A percentile compares a stretch with the other conserved stretches of the same genome.
phyloP scores from a whole-genome alignment of 2,113 vertebrate species.

The Phrynosoma blainvillii region DNA sequence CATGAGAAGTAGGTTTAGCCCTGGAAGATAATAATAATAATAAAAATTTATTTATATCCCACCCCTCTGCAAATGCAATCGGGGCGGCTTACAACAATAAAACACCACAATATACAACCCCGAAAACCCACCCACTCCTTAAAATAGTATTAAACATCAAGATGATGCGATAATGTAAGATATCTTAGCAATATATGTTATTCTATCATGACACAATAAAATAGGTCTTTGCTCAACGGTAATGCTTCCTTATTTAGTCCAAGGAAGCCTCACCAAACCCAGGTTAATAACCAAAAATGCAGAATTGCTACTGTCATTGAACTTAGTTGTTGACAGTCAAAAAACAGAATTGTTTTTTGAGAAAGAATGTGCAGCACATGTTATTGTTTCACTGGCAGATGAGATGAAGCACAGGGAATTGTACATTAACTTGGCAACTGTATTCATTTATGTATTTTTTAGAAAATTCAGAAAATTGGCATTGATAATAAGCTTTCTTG shows the following conservation, averaged over 20 bases:
- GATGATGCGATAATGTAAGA: constrained; percentile 2
- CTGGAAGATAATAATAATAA: neutral
- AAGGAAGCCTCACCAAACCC: constrained; percentile 23
- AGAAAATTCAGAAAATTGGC: neutral
- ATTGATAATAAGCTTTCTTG: neutral
- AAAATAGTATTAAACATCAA: no score
- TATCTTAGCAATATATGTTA: neutral
- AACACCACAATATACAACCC: no score
- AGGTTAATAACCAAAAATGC: constrained; percentile 13
- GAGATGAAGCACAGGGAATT: no score
- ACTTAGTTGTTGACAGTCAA: constrained; percentile 7
- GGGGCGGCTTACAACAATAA: no score
- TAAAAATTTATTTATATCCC: no score
- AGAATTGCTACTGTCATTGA: constrained; percentile 52
- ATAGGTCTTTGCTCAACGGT: constrained; percentile 43
- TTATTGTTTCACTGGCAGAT: constrained; percentile 24
- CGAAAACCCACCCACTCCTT: no score
- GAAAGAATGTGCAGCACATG: neutral
- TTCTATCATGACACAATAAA: neutral
- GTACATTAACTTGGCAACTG: neutral
- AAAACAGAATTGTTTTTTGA: constrained; percentile 21
- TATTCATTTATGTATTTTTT: neutral
- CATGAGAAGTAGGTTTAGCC: constrained; percentile 13
- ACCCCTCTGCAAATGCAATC: no score
- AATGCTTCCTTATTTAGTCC: constrained; percentile 32